Conservation (phyloP, 2,888 invertebrate genomes). For the Conomelus anceps region DNA sequence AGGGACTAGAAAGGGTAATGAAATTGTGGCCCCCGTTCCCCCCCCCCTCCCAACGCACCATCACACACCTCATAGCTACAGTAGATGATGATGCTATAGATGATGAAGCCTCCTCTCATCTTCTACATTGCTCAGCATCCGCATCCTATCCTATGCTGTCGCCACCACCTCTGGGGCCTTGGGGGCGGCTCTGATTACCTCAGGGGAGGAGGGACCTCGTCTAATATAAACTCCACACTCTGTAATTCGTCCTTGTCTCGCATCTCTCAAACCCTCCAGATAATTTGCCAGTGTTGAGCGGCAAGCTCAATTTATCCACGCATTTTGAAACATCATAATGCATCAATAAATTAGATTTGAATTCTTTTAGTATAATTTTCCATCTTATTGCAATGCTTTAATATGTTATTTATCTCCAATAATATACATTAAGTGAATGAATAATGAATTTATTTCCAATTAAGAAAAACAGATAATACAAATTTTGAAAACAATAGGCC, state of each 20-base stretch:
- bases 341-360: neutral
- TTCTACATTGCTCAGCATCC: too few relatives aligned
- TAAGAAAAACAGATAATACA: too few relatives aligned
- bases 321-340: neutral
- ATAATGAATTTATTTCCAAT: too few relatives aligned
- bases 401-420: too few relatives aligned
- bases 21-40: neutral
- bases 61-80: too few relatives aligned
- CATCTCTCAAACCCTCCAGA: too few relatives aligned
- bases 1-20: neutral
- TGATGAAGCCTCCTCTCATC: neutral
- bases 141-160: too few relatives aligned
- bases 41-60: too few relatives aligned
- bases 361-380: too few relatives aligned
- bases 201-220: neutral
- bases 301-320: neutral
- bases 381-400: too few relatives aligned
- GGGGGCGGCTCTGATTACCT: neutral
- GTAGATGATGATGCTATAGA: neutral
- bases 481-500: too few relatives aligned
- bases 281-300: neutral
- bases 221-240: neutral
- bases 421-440: too few relatives aligned
- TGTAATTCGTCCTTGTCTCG: neutral
- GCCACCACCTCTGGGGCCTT: neutral